Conservation (phyloP, 2,888 invertebrate genomes). For the Chalcis sispes region DNA sequence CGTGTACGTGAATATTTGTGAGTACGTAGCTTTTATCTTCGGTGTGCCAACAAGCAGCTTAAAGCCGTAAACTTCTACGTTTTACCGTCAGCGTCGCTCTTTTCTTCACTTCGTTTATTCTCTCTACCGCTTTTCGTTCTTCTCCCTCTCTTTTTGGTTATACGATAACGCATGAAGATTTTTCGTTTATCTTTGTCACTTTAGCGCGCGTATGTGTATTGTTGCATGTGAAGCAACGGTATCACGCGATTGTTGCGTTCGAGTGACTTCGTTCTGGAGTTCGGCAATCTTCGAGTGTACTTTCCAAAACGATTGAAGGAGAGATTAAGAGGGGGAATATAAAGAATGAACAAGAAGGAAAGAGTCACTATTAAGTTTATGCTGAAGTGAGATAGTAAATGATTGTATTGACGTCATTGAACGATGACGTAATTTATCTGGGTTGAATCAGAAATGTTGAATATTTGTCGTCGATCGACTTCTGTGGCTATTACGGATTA, state of each 20-base stretch:
- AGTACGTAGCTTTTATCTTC: no score
- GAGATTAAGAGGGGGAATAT: not conserved
- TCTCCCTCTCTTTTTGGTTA: conserved; percentile 4
- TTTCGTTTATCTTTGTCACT: not conserved
- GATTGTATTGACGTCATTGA: no score
- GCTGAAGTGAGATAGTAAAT: not conserved
- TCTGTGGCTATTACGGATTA: not conserved
- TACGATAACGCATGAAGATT: no score
- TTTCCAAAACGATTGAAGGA: conserved; percentile 3
- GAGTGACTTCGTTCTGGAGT: not conserved
- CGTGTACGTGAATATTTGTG: no score
- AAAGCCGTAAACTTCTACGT: no score
- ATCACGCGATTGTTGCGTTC: not conserved
- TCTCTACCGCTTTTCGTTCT: not conserved
- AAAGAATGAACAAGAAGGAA: not conserved
- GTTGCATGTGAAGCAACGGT: no score
- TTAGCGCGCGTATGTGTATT: not conserved
- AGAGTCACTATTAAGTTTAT: no score
- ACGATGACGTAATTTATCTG: no score
- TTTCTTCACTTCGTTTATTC: not conserved
- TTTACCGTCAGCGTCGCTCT: conserved; percentile 33
- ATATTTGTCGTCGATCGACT: no score
- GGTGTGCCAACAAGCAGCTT: no score
- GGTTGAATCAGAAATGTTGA: no score
- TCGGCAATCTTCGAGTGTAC: conserved; percentile 7